A percentile compares a stretch with the other conserved stretches of the same genome.
Evolutionary conservation across 2,888 invertebrate genomes (phyloP).

Genomic region (Serripes groenlandicus): DNA sequence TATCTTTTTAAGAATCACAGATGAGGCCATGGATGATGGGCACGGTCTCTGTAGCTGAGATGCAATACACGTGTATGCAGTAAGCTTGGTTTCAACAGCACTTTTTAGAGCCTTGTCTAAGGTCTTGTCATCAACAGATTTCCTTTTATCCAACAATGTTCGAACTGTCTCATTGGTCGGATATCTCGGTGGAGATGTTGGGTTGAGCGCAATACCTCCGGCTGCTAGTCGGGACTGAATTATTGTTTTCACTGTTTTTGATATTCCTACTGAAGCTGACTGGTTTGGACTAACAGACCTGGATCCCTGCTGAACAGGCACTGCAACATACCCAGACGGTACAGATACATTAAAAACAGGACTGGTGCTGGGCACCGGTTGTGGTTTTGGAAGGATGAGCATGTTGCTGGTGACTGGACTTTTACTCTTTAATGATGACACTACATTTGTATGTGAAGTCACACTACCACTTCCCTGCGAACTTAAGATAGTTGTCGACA

Average conservation of each 20-base stretch:
- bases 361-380: conserved; percentile 13
- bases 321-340: conserved; percentile 15
- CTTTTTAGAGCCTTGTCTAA: conserved; percentile 8
- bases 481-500: background rate
- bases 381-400: conserved; percentile 58
- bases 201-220: conserved; percentile 19
- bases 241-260: conserved; percentile 17
- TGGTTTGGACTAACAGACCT: background rate
- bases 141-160: conserved; percentile 80
- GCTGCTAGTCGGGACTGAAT: conserved; percentile 14
- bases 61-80: conserved; percentile 36
- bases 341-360: conserved; percentile 5
- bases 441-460: background rate
- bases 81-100: background rate
- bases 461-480: background rate
- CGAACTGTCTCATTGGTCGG: conserved; percentile 84
- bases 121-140: conserved; percentile 49
- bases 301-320: conserved; percentile 2
- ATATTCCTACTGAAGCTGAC: background rate
- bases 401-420: conserved; percentile 19
- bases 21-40: conserved; percentile 12
- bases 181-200: conserved; percentile 73
- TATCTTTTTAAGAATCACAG: conserved; percentile 23
- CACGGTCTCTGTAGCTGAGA: conserved; percentile 31
- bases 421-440: background rate